Percentiles rank a stretch among this genome's conserved stretches.
phyloP scores from a whole-genome alignment of 2,113 vertebrate genomes.

The Austrofundulus limnaeus region DNA sequence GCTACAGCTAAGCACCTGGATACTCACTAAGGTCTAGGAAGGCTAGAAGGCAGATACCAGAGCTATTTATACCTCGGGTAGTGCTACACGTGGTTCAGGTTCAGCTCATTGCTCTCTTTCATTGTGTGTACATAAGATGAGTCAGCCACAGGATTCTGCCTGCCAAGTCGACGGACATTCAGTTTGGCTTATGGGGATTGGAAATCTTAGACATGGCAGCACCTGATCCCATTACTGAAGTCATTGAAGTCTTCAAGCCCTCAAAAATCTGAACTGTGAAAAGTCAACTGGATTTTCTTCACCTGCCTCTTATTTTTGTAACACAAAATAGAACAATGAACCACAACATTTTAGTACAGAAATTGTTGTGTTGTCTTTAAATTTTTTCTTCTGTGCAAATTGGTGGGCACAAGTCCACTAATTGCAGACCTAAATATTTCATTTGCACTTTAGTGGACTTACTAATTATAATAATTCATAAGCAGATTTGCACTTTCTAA shows the following conservation, averaged over 20 bases:
- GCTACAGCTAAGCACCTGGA: constrained; percentile 63
- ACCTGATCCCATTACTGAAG: constrained; percentile 44
- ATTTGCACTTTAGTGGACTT: too few species aligned
- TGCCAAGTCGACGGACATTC: constrained; percentile 34
- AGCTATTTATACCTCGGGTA: constrained; percentile 66
- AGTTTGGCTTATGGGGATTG: constrained; percentile 30
- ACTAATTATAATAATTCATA: too few species aligned
- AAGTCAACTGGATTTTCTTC: not conserved
- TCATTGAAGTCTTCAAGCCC: constrained; percentile 14
- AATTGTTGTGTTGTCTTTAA: not conserved
- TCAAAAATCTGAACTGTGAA: constrained; percentile 4
- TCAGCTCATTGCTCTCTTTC: constrained; percentile 48
- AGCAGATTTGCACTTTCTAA: too few species aligned
- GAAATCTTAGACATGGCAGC: constrained; percentile 44
- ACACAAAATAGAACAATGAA: not conserved
- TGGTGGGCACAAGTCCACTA: too few species aligned
- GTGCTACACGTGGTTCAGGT: constrained; percentile 43
- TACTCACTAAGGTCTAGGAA: constrained; percentile 56
- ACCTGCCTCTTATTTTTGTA: not conserved
- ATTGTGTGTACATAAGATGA: constrained; percentile 55
- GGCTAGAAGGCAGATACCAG: constrained; percentile 55
- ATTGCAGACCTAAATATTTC: too few species aligned
- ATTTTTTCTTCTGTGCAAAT: too few species aligned
- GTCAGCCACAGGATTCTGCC: constrained; percentile 41
- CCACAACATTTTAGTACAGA: constrained; percentile 8